Percentiles rank a stretch among this genome's conserved stretches.
Evolutionary conservation across 2,113 vertebrate species (phyloP).

Genomic region (Centrocercus urophasianus): DNA sequence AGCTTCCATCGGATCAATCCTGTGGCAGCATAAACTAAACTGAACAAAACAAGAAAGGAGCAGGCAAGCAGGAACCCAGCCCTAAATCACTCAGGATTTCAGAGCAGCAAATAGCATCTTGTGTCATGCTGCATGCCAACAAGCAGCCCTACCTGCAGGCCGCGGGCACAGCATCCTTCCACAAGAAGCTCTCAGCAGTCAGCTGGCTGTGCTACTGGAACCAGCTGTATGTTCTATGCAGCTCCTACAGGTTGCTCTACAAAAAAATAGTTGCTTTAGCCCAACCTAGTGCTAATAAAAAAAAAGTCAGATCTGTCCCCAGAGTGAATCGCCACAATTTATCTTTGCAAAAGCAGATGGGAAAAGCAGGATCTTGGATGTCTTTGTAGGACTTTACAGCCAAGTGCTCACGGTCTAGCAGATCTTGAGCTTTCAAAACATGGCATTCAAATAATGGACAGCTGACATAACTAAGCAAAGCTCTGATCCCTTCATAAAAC

Average conservation of each 20-base stretch:
- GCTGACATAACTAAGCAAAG: neutral
- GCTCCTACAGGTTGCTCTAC: neutral
- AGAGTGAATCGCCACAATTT: neutral
- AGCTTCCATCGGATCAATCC: neutral
- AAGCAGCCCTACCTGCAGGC: neutral
- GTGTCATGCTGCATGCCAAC: neutral
- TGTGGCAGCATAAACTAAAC: neutral
- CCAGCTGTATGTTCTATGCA: neutral
- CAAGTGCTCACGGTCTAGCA: neutral
- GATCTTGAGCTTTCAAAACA: neutral
- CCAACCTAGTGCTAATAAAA: neutral
- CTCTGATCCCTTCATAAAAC: neutral
- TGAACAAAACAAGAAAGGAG: neutral
- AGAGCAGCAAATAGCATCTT: neutral
- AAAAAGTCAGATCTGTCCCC: neutral
- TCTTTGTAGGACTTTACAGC: neutral
- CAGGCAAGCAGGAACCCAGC: neutral
- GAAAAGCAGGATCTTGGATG: constrained; percentile 17
- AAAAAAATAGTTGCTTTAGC: neutral
- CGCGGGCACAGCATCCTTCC: neutral
- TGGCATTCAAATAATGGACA: neutral
- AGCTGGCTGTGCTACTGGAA: neutral
- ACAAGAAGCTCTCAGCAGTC: neutral
- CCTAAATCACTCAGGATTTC: neutral
- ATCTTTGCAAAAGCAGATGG: constrained; percentile 1